Base-by-base conservation (phyloP, 2,797 vertebrate genomes). In the Anolis apletophallus region DNA sequence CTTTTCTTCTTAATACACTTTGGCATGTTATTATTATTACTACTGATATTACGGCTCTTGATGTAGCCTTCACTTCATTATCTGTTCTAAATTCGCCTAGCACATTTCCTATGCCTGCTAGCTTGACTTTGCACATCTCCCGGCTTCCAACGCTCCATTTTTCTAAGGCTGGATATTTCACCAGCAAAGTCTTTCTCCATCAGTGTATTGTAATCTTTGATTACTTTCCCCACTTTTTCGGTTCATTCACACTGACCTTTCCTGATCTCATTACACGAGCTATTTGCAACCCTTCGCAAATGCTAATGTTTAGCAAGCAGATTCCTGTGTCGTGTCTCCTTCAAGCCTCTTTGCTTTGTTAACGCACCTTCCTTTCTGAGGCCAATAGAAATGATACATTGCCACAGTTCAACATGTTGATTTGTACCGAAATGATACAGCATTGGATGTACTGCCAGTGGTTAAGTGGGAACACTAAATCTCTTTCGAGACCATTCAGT, bases 161-260 rank as follows among this genome's bases (percentile, higher is more conserved):
- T 76, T 84, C 73, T 54, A n/a, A 67, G 40, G 17, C 57, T 83
- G 8, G 7, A 57, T 57, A 40, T 71, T 82, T 72, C 26, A 29
- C 50, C 17, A 72, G 12, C 36, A 17, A 72, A 72, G 32, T 17
- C 81, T 29, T 52, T 81, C 11, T 59, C 23, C 54, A 73, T n/a
- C 3, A 9, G 21, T 59, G 54, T 21, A 61, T 75, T 52, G 21
- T 75, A 52, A 69, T 34, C 67, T 83, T 32, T 32, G 69, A 83
- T 46, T 83, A 46, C 26, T 50, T 83, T 57, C 29, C 40, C 26
- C 17, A 74, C 54, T 34, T 32, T 72, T n/a, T 46, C 14, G 46
- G 26, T 67, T 81, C 77, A 29, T 17, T 85, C 71, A 75, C 59
- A 76, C 16, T 88, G 82, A 64, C 69, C 71, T 84, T 85, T 81